Percentiles rank a stretch among this genome's conserved stretches.
Evolutionary conservation across 2,113 vertebrate species (phyloP).

Genomic region (Trichechus manatus): DNA sequence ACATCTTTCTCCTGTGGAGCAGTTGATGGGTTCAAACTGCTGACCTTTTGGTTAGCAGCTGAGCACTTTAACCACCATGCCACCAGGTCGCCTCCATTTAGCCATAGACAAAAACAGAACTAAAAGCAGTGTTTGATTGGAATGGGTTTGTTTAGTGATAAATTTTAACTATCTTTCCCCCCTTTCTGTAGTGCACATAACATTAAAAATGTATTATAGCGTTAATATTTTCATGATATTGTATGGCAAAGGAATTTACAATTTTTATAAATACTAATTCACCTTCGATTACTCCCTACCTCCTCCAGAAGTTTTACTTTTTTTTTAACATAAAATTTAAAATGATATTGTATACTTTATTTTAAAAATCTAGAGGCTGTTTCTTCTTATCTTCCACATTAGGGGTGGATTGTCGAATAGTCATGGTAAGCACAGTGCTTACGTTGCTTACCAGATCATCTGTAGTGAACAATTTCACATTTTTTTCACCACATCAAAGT

Average conservation of each 20-base stretch:
- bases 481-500: no score
- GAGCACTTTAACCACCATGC: not conserved
- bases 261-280: not conserved
- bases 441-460: no score
- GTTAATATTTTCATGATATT: conserved; percentile 38
- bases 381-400: not conserved
- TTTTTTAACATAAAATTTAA: conserved; percentile 29
- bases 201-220: not conserved
- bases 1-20: no score
- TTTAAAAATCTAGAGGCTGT: not conserved
- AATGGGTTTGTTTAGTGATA: not conserved
- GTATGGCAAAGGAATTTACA: not conserved
- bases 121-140: not conserved
- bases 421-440: no score
- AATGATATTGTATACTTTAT: not conserved
- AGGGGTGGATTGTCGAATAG: no score
- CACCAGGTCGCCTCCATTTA: not conserved
- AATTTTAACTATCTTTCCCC: not conserved
- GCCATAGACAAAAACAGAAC: not conserved
- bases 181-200: not conserved
- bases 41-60: not conserved
- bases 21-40: not conserved
- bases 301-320: not conserved
- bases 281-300: not conserved
- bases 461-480: no score